Evolutionary conservation across 1,140 invertebrate species (phyloP), one percentile per base, ranked within the genome.

Genomic region (Cydia fagiglandana): DNA sequence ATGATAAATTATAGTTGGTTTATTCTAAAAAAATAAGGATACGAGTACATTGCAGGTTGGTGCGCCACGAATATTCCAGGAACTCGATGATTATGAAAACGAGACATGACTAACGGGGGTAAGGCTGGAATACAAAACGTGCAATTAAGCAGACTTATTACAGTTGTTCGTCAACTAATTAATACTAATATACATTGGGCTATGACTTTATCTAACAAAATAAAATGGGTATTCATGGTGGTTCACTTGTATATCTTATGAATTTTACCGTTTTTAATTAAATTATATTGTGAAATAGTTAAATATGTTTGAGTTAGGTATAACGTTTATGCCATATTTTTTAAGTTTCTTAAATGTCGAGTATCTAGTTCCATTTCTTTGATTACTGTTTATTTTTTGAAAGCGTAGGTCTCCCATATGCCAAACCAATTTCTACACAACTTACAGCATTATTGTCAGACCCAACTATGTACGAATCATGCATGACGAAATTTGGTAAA

Each of bases 121-220:
- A 17, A 20, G n/a, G 17, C 56, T 24, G 56, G 56, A 61, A 61
- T 61, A 61, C 56, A 61, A 61, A 61, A 61, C 56, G 56, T 61
- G 56, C 17, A 61, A 61, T 61, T 61, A 61, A 4, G 56, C 7
- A 7, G 56, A 61, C 17, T 20, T 61, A 61, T 61, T 61, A 61
- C 56, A 20, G 56, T 61, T 24, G 17, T 61, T 61, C 17, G n/a
- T 61, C n/a, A 20, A 61, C 56, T 61, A 61, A 61, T 61, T 24
- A 61, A 61, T 61, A 61, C 17, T 61, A 61, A 61, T 24, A 20
- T 9, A 24, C 0, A 1, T 61, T 61, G 2, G 56, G 17, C 4
- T 20, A 2, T 61, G 7, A 4, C 1, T 61, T 30, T 30, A 30
- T 2, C n/a, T 61, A 2, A 20, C 2, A 10, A 61, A 20, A 17